A percentile compares a stretch with the other conserved stretches of the same genome.
Conservation (phyloP, 2,797 vertebrate genomes). For the Liparis tanakae region DNA sequence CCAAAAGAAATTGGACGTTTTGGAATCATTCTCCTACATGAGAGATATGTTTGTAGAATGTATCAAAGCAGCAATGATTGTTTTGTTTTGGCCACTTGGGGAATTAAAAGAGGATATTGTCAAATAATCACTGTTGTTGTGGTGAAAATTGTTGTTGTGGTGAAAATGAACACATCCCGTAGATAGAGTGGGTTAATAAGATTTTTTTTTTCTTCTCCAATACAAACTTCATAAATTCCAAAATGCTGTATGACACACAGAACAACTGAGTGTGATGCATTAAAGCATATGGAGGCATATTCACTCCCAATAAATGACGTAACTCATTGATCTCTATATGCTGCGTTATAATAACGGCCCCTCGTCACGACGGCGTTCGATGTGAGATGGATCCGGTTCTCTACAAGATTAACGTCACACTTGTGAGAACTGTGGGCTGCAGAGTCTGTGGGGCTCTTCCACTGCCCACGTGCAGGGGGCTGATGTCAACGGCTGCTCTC, state of each 20-base stretch:
- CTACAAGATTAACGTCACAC: slow-evolving; percentile 18
- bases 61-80: slow-evolving; percentile 2
- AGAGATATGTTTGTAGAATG: slow-evolving; percentile 2
- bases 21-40: neutral
- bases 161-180: neutral
- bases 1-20: slow-evolving; percentile 9
- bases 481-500: slow-evolving; percentile 62
- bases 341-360: neutral
- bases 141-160: neutral
- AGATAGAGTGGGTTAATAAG: neutral
- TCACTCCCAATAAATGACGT: slow-evolving; percentile 1
- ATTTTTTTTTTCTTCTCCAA: neutral
- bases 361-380: slow-evolving; percentile 30
- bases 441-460: slow-evolving; percentile 46
- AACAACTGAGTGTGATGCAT: neutral
- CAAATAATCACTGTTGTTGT: neutral
- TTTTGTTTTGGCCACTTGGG: neutral
- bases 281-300: neutral
- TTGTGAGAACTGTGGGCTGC: slow-evolving; percentile 20
- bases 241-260: neutral
- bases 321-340: slow-evolving; percentile 9
- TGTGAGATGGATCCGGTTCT: slow-evolving; percentile 19
- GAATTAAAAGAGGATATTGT: neutral
- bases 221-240: neutral
- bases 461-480: slow-evolving; percentile 54